Evolutionary conservation across 1,140 invertebrate genomes (phyloP), one percentile per base, ranked within the genome.

Genomic region (Pseudobourletiella spinata): DNA sequence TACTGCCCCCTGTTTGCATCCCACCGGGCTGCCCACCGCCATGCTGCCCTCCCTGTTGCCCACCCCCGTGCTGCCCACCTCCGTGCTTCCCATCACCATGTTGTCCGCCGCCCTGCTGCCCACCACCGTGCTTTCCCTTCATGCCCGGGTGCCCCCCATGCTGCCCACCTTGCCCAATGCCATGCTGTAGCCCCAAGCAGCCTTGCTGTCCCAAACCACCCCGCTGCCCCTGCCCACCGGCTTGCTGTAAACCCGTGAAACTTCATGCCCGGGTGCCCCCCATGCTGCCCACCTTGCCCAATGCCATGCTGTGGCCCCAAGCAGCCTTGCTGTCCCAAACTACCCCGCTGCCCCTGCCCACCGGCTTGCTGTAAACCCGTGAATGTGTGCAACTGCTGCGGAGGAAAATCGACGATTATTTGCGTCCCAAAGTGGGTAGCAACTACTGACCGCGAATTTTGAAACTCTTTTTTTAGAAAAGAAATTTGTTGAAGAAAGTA

Each of bases 361-460:
- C n/a, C n/a, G n/a, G n/a, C n/a, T n/a, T n/a, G n/a, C n/a, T n/a
- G n/a, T n/a, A n/a, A n/a, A n/a, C n/a, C n/a, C n/a, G n/a, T n/a
- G n/a, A n/a, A n/a, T n/a, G n/a, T n/a, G n/a, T 51, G 48, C 28
- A 26, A 25, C 28, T 51, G 48, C 28, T 51, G 48, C 25, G 48
- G 48, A 11, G 48, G 48, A 11, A 14, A 26, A 11, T 51, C 48
- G 28, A 51, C 48, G 3, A 22, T 51, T 3, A 51, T 51, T 25
- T 51, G 48, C 25, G 48, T 51, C 6, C 48, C 48, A 6, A 39
- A 39, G 32, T 39, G n/a, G n/a, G n/a, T n/a, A n/a, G n/a, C n/a
- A n/a, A n/a, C n/a, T n/a, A n/a, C n/a, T n/a, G n/a, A n/a, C n/a
- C n/a, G n/a, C 43, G 43, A 3, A 22, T 16, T 8, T 46, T n/a